phyloP scores from a whole-genome alignment of 1,140 invertebrate genomes.

The Penaeus indicus region DNA sequence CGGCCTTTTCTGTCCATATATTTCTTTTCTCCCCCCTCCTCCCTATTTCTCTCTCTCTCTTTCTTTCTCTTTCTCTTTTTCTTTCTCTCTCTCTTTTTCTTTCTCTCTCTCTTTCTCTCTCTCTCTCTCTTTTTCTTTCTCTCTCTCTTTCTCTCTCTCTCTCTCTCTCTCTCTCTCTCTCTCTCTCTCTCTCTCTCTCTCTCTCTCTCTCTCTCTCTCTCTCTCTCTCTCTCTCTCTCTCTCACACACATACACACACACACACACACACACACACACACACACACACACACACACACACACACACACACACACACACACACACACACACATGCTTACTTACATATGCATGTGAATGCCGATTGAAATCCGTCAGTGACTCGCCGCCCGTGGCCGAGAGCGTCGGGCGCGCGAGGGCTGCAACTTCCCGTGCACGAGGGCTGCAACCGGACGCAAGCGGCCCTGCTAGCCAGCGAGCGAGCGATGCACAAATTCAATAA shows the following conservation, averaged over 20 bases:
- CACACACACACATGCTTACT: constrained; percentile 18
- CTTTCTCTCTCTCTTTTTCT: constrained; percentile 18
- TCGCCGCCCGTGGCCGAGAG: no score
- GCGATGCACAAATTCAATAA: no score
- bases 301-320: constrained; percentile 18
- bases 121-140: constrained; percentile 18
- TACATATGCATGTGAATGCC: neutral
- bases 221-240: neutral
- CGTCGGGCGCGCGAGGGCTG: no score
- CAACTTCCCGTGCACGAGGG: no score
- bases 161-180: neutral
- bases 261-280: no score
- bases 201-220: neutral
- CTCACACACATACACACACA: neutral
- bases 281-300: neutral
- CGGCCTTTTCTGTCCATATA: neutral
- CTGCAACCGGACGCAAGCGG: no score
- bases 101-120: constrained; percentile 26
- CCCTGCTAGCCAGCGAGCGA: no score
- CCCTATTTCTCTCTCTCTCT: constrained; percentile 4
- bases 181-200: neutral
- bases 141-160: neutral
- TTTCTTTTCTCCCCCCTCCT: neutral
- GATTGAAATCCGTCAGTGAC: neutral
- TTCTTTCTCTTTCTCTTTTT: neutral